phyloP scores from a whole-genome alignment of 2,113 vertebrate genomes.

The Paradoxurus hermaphroditus region DNA sequence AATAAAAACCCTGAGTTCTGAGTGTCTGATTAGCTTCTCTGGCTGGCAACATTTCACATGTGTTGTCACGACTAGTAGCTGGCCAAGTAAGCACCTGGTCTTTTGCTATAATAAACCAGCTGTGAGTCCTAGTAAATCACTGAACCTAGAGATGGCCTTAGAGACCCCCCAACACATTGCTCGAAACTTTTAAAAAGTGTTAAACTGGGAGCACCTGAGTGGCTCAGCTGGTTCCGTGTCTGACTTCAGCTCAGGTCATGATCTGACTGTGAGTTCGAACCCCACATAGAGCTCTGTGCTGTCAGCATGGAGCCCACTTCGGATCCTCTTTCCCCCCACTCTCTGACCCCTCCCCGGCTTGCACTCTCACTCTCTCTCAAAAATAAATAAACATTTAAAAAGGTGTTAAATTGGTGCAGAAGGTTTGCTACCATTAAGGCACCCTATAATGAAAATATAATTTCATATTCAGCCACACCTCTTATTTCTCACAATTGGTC shows the following conservation, averaged over 20 bases:
- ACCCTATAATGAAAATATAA: not conserved
- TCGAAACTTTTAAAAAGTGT: slow-evolving; percentile 19
- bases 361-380: too few relatives aligned
- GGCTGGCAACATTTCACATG: not conserved
- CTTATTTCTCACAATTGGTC: not conserved
- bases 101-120: not conserved
- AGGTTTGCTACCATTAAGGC: not conserved
- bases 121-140: not conserved
- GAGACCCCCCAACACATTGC: not conserved
- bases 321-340: too few relatives aligned
- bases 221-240: too few relatives aligned
- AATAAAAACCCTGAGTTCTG: not conserved
- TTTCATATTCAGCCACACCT: not conserved
- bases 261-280: too few relatives aligned
- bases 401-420: not conserved
- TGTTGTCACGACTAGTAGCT: not conserved
- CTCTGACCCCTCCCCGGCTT: too few relatives aligned
- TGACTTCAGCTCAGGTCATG: too few relatives aligned
- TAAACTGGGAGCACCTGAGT: not conserved
- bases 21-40: not conserved
- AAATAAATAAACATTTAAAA: not conserved
- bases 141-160: not conserved
- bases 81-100: not conserved
- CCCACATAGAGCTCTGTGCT: too few relatives aligned
- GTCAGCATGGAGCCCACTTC: too few relatives aligned